These are phyloP conservation scores for Catocala nupta DNA, from an alignment of 2,888 invertebrate species.

Conservation along the genomic window DNA sequence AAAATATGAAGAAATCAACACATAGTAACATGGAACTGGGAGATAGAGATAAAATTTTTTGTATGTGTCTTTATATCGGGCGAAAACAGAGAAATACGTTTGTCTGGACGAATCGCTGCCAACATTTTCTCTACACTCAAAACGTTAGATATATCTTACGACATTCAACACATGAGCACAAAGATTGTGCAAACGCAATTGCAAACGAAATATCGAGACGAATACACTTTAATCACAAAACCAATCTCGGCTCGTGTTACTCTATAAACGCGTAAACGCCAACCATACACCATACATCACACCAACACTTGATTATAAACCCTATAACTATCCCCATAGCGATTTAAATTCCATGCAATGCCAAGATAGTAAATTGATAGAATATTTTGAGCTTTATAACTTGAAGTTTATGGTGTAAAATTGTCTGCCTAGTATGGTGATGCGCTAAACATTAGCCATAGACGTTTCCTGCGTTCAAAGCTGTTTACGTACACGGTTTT, in stretches of 20 bases:
- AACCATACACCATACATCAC: not conserved
- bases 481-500: conserved; percentile 29
- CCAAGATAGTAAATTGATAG: not conserved
- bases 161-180: conserved; percentile 4
- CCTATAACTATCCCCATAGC: not conserved
- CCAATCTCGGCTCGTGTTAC: conserved; percentile 58
- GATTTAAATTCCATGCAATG: not conserved
- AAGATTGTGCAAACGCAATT: conserved; percentile 17
- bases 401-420: not conserved
- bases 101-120: too few relatives aligned
- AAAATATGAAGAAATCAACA: too few relatives aligned
- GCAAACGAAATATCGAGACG: conserved; percentile 39
- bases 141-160: not conserved
- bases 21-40: too few relatives aligned
- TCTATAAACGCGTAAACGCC: conserved; percentile 32
- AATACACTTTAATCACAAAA: conserved; percentile 58
- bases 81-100: too few relatives aligned
- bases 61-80: too few relatives aligned
- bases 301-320: not conserved
- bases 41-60: too few relatives aligned
- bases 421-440: not conserved
- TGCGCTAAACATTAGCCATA: conserved; percentile 12
- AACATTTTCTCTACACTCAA: too few relatives aligned
- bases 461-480: conserved; percentile 57
- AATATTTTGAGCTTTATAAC: not conserved